phyloP scores from a whole-genome alignment of 2,113 vertebrate species.

The Columba janthina region DNA sequence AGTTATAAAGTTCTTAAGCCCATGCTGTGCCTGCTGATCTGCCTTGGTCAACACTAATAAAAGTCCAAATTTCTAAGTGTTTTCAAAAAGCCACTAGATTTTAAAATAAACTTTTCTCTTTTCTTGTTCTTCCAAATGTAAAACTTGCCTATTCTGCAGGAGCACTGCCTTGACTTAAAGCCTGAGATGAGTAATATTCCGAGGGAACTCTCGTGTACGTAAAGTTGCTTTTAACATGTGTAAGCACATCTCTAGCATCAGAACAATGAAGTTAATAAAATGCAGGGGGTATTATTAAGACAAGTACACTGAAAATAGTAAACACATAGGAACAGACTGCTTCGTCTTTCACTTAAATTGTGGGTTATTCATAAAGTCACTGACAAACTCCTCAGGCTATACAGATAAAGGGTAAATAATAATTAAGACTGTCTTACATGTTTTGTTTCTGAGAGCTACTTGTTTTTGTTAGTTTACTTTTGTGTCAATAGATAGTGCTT shows the following conservation, averaged over 20 bases:
- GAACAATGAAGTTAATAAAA: background rate
- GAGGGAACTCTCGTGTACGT: background rate
- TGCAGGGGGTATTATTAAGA: background rate
- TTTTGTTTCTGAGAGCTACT: background rate
- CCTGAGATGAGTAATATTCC: background rate
- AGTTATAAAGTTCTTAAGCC: background rate
- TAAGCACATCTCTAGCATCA: background rate
- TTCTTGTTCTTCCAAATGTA: background rate
- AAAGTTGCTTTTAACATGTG: background rate
- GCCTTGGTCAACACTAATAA: background rate
- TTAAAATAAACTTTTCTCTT: background rate
- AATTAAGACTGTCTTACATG: accelerated
- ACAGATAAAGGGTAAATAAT: background rate
- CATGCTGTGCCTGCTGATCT: background rate
- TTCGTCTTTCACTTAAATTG: background rate
- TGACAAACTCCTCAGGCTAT: background rate
- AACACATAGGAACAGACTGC: background rate
- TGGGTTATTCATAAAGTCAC: background rate
- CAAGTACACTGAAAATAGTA: background rate
- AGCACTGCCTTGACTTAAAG: background rate
- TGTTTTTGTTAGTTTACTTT: background rate
- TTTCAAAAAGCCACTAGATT: background rate
- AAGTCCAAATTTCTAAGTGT: background rate
- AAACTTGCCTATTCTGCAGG: background rate
- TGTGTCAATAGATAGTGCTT: background rate